phyloP scores from a whole-genome alignment of 2,113 vertebrate genomes.

The Hemibagrus wyckioides region DNA sequence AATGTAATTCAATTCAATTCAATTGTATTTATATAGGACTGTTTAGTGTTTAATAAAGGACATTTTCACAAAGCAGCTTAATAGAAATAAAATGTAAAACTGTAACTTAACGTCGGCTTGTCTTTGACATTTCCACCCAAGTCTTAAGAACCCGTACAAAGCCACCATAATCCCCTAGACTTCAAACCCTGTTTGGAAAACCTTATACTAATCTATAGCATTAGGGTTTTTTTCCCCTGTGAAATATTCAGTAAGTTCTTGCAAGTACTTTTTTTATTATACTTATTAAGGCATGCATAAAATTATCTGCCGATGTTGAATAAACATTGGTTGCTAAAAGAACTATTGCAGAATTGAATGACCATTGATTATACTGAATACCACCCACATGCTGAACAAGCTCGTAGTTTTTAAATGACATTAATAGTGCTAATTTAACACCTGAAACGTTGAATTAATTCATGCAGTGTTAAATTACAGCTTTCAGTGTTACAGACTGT shows the following conservation, averaged over 20 bases:
- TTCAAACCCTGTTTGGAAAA: background rate
- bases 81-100: background rate
- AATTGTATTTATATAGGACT: too few species aligned
- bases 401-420: background rate
- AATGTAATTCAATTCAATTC: background rate
- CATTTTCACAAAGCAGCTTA: too few species aligned
- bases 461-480: background rate
- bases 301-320: background rate
- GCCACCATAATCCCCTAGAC: background rate
- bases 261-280: too few species aligned
- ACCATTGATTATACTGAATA: background rate
- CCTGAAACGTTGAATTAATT: background rate
- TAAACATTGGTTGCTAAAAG: background rate
- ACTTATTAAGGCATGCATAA: too few species aligned
- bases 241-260: background rate
- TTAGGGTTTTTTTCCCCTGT: background rate
- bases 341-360: background rate
- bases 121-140: background rate
- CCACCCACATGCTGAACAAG: background rate
- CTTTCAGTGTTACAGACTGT: slow-evolving; percentile 3
- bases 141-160: background rate
- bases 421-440: background rate
- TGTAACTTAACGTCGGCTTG: background rate
- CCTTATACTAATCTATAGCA: background rate
- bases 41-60: too few species aligned